These are phyloP conservation scores for Chaetophractus vellerosus DNA, from an alignment of 2,797 vertebrate genomes.

Conservation along the genomic window DNA sequence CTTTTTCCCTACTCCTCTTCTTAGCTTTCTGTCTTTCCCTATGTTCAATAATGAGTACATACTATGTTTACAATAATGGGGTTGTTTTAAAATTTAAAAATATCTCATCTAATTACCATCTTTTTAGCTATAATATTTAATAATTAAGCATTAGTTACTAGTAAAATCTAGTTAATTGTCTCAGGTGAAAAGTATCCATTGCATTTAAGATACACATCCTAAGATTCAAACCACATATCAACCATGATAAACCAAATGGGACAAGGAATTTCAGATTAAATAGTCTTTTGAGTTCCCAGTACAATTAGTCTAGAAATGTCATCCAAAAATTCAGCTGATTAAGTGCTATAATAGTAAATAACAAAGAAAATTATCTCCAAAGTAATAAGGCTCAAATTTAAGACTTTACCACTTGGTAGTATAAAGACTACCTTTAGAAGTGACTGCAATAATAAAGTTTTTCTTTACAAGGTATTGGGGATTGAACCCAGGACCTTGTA, in stretches of 20 bases:
- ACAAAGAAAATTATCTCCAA: constrained; percentile 26
- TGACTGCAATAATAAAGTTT: not conserved
- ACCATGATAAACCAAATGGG: not conserved
- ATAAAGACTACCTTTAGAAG: constrained; percentile 16
- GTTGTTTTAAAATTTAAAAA: constrained; percentile 21
- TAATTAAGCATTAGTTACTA: constrained; percentile 20
- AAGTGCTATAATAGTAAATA: not conserved
- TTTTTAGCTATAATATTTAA: constrained; percentile 3
- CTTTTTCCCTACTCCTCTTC: not conserved
- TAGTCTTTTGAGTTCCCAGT: not conserved
- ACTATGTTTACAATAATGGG: not conserved
- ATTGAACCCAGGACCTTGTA: no score
- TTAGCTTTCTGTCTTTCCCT: not conserved
- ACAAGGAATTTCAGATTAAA: constrained; percentile 26
- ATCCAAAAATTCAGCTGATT: constrained; percentile 23
- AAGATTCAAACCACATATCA: not conserved
- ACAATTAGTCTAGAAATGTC: constrained; percentile 45
- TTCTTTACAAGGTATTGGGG: not conserved
- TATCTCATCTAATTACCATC: not conserved
- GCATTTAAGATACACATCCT: not conserved
- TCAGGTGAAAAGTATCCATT: not conserved
- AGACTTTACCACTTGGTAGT: not conserved
- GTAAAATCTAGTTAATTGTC: not conserved
- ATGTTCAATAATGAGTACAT: constrained; percentile 24
- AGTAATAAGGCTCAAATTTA: constrained; percentile 34